phyloP scores from a whole-genome alignment of 2,888 invertebrate species.

The Hirudinaria manillensis region DNA sequence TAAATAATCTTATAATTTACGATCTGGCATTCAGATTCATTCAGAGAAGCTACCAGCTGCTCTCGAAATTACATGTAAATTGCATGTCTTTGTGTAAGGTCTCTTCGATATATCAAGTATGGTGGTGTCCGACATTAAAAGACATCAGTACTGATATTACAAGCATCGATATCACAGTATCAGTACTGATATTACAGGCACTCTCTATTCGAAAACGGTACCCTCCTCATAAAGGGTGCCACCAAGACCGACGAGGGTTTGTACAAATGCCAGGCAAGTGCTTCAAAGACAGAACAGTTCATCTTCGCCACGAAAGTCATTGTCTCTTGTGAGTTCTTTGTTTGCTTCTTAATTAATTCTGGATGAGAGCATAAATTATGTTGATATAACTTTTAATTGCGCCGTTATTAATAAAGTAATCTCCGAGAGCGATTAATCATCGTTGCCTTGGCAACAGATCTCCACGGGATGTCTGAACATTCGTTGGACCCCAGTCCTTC shows the following conservation, averaged over 20 bases:
- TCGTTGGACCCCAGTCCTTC: conserved; percentile 6
- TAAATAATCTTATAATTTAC: too few relatives aligned
- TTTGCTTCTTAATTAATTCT: background rate
- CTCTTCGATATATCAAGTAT: too few relatives aligned
- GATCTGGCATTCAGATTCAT: too few relatives aligned
- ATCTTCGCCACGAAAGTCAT: background rate
- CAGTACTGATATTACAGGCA: background rate
- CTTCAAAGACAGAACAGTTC: too few relatives aligned
- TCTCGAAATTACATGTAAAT: too few relatives aligned
- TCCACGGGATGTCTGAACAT: background rate
- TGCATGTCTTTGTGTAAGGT: too few relatives aligned
- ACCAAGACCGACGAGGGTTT: background rate
- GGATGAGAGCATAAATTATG: background rate
- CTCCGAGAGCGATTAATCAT: too few relatives aligned
- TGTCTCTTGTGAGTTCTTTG: conserved; percentile 9
- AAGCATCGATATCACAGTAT: too few relatives aligned
- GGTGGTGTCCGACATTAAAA: too few relatives aligned
- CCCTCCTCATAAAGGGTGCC: background rate
- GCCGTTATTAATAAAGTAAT: background rate
- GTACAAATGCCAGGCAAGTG: conserved; percentile 11
- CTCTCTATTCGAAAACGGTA: conserved; percentile 1
- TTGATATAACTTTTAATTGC: too few relatives aligned
- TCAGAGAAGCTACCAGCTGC: too few relatives aligned
- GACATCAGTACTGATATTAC: too few relatives aligned
- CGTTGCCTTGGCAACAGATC: background rate